A percentile compares a stretch with the other conserved stretches of the same genome.
Conservation (phyloP, 2,888 invertebrate species). For the Alsophila aescularia region DNA sequence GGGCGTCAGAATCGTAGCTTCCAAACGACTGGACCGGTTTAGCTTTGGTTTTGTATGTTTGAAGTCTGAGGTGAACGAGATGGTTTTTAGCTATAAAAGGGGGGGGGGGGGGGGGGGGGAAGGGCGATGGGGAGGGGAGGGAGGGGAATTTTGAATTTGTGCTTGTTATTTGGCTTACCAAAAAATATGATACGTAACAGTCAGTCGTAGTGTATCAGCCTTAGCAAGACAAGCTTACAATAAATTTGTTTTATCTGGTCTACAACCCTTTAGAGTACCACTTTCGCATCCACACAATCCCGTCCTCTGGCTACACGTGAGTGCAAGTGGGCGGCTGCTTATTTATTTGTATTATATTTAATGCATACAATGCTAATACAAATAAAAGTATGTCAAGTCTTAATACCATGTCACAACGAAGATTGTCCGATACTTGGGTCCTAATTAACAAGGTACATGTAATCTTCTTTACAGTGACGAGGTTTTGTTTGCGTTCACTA, state of each 20-base stretch:
- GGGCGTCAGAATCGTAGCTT: no score
- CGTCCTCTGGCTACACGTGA: conserved; percentile 55
- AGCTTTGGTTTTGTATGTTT: no score
- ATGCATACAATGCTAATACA: conserved; percentile 29
- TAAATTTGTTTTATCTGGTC: conserved; percentile 1
- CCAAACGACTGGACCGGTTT: no score
- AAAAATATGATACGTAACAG: no score
- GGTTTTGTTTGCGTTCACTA: neutral
- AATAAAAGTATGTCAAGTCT: neutral
- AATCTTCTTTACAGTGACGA: neutral
- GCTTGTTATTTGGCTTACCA: no score
- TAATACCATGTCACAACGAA: conserved; percentile 7
- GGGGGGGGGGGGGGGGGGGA: no score
- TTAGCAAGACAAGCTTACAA: neutral
- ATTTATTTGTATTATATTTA: conserved; percentile 53
- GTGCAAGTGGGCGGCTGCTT: conserved; percentile 53
- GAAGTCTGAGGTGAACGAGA: no score
- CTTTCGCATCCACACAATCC: conserved; percentile 28
- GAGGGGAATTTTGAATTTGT: no score
- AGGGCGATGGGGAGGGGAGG: no score
- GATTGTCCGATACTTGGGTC: neutral
- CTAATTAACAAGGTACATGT: neutral
- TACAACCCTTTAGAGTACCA: conserved; percentile 12
- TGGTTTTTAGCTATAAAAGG: no score
- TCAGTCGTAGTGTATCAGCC: no score